Conservation (phyloP, 2,888 invertebrate species). For the Hirtodrosophila cameraria region DNA sequence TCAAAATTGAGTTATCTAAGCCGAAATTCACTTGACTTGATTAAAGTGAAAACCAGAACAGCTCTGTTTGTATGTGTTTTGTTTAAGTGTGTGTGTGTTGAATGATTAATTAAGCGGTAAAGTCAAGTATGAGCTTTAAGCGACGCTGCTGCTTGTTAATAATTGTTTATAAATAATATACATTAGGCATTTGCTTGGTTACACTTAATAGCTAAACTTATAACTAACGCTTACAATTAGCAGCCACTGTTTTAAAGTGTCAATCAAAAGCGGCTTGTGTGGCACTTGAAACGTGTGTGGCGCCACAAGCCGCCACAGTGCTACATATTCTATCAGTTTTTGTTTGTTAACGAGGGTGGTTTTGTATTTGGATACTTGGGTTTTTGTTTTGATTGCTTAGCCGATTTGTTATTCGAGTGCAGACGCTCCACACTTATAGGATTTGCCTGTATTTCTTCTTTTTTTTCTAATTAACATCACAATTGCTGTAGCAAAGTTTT, state of each 20-base stretch:
- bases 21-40: too few species aligned
- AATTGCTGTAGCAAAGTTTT: constrained; percentile 34
- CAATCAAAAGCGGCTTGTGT: not conserved
- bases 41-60: too few species aligned
- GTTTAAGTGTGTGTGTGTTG: constrained; percentile 8
- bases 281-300: too few species aligned
- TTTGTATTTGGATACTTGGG: constrained; percentile 36
- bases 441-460: constrained; percentile 58
- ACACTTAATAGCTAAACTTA: constrained; percentile 42
- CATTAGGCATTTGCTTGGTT: constrained; percentile 53
- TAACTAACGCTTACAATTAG: constrained; percentile 42
- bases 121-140: constrained; percentile 55
- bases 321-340: constrained; percentile 38
- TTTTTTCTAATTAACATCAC: constrained; percentile 67
- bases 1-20: too few species aligned
- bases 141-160: constrained; percentile 52
- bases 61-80: constrained; percentile 3
- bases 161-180: constrained; percentile 54
- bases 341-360: constrained; percentile 13
- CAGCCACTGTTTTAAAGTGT: constrained; percentile 16
- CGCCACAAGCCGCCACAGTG: constrained; percentile 1
- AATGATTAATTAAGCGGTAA: constrained; percentile 26
- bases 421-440: constrained; percentile 34
- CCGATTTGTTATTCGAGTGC: constrained; percentile 40
- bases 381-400: constrained; percentile 47